Evolutionary conservation across 2,888 invertebrate genomes (phyloP), one percentile per base, ranked within the genome.

Genomic region (Clanis bilineata): DNA sequence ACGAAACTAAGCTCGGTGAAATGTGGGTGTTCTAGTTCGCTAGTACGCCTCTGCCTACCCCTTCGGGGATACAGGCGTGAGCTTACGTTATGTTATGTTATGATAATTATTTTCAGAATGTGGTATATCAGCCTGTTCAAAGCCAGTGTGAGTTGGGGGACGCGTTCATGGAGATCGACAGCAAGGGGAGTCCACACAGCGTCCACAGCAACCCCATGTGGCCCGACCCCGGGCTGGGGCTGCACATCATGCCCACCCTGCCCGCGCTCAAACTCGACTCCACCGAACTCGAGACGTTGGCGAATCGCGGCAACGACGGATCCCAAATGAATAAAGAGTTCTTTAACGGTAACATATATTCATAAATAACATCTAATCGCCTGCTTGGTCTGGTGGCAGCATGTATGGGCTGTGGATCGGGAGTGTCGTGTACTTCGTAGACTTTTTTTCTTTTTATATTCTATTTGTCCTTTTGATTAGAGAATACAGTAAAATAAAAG

Each of bases 211-310:
- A 51, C 44, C 73, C 70, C 9, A 73, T 64, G 68, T 69, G 67
- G 73, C 21, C 10, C 12, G 51, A 51, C 3, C 60, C 61, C 1
- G 71, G 62, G 22, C 70, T 78, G 0, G 70, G 77, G 65, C 60
- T 77, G n/a, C 68, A 75, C 61, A 73, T 9, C 69, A 65, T 78
- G 15, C 67, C 76, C 1, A 69, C 72, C 3, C 76, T 82, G 28
- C 80, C 82, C 0, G 68, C 79, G n/a, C 64, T 86, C 7, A 70
- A 77, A 2, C 60, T 90, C 0, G 76, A 78, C 62, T 90, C 90
- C 0, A 70, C 78, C 0, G 90, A 90, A 56, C 63, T 90, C 10
- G 82, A 84, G 0, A 66, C 79, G 0, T 69, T 82, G 0, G 51
- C 51, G 3, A 32, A 56, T 7, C 22, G n/a, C 7, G 39, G 38